Evolutionary conservation across 2,888 invertebrate species (phyloP).

Genomic region (Cheiracanthium punctorium): DNA sequence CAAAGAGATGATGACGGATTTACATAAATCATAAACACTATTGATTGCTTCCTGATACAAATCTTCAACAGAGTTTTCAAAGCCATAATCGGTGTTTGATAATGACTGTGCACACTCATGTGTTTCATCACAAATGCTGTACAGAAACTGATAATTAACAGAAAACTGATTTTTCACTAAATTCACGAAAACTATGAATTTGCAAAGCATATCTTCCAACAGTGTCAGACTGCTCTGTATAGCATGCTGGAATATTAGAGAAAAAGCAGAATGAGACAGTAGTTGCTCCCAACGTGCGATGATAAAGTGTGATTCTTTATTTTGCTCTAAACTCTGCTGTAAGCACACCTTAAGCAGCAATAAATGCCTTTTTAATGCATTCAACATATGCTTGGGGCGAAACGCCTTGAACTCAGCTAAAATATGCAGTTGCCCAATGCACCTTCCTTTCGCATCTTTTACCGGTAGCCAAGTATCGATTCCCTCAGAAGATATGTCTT

Average conservation of each 20-base stretch:
- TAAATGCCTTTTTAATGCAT: conserved; percentile 49
- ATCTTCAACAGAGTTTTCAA: background rate
- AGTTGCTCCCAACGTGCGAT: conserved; percentile 40
- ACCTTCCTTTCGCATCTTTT: background rate
- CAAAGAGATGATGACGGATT: background rate
- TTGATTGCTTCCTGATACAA: conserved; percentile 10
- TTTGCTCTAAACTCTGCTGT: conserved; percentile 6
- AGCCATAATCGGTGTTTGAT: background rate
- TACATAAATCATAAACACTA: conserved; percentile 4
- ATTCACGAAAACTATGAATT: conserved; percentile 23
- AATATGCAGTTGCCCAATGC: conserved; percentile 26
- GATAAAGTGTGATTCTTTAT: background rate
- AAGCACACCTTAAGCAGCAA: conserved; percentile 29
- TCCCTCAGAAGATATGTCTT: conserved; percentile 40
- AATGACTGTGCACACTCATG: background rate
- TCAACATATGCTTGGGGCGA: conserved; percentile 13
- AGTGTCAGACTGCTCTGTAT: conserved; percentile 22
- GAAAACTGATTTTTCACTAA: background rate
- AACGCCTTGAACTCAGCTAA: background rate
- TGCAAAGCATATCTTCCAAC: conserved; percentile 34
- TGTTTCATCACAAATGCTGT: conserved; percentile 21
- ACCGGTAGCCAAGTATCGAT: conserved; percentile 31
- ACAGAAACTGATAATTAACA: conserved; percentile 40
- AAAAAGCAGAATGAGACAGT: conserved; percentile 15
- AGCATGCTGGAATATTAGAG: conserved; percentile 40